Evolutionary conservation across 2,888 invertebrate genomes (phyloP), one percentile per base, ranked within the genome.

Genomic region (Eustalomyia histrio): DNA sequence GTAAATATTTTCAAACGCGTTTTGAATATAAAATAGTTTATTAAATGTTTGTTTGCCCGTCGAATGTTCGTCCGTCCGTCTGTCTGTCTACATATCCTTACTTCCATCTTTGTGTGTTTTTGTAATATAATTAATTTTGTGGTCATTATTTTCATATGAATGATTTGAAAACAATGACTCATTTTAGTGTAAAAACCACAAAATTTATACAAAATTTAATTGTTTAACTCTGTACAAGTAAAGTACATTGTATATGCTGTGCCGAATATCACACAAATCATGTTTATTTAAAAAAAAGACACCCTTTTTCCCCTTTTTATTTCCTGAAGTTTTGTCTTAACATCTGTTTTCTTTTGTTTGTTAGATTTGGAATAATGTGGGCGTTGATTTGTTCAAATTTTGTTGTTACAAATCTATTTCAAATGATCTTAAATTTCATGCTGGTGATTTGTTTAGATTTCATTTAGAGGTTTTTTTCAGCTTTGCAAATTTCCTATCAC

Each of bases 331-430:
- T 2, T n/a, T 47, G n/a, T 47, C 43, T 47, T 14, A n/a, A 47
- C 43, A 47, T 47, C 43, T 47, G 43, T 47, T 47, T n/a, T 39
- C 6, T 47, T n/a, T 3, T n/a, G 43, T 47, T 47, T 47, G 43
- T 47, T 14, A 47, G 14, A 2, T 43, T 55, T 29, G 7, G 29
- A 29, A 29, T 29, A 24, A 24, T 71, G 67, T 14, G 69, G 78
- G 78, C 74, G 81, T 63, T 81, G 71, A 81, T 78, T 74, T 74
- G 81, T 78, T 78, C 57, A 65, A 67, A 61, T 75, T 65, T 80
- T 71, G 67, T 63, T 43, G 33, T 35, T 67, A 52, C 16, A 76
- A 72, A 76, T 67, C 39, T 55, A 55, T 47, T 67, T 65, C 9
- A 61, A 61, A 39, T 35, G 35, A 21, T 63, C 16, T 58, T 43